Evolutionary conservation across 1,140 invertebrate genomes (phyloP).

Genomic region (Harlomillsia oculata): DNA sequence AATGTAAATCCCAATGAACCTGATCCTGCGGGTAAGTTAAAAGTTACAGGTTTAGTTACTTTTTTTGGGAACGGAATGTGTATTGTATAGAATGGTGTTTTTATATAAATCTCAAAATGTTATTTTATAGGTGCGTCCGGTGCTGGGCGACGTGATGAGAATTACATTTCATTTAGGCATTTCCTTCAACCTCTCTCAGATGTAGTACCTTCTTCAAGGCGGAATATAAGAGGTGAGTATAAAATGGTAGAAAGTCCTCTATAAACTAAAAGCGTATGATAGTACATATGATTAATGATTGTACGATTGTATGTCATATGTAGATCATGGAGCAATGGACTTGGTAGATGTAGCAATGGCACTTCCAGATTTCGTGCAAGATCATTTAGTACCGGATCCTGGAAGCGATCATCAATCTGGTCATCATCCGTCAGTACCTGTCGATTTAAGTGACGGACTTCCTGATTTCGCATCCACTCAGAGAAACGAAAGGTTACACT

Average conservation of each 20-base stretch:
- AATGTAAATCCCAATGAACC: no score
- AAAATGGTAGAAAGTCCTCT: background rate
- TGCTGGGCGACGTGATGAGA: constrained; percentile 26
- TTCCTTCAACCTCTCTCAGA: constrained; percentile 32
- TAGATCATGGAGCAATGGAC: constrained; percentile 18
- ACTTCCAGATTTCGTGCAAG: constrained; percentile 52
- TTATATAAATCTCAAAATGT: background rate
- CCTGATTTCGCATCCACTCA: constrained; percentile 50
- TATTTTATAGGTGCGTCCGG: background rate
- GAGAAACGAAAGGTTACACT: constrained; percentile 2
- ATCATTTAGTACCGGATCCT: constrained; percentile 49
- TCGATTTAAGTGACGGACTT: constrained; percentile 43
- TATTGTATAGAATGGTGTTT: background rate
- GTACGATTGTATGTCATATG: constrained; percentile 5
- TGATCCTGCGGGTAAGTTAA: no score
- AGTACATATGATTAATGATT: background rate
- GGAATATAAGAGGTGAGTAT: constrained; percentile 18
- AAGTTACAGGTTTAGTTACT: no score
- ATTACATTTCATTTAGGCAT: constrained; percentile 31
- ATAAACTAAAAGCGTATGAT: background rate
- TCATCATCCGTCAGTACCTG: constrained; percentile 40
- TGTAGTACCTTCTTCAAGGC: constrained; percentile 24
- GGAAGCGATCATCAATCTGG: background rate
- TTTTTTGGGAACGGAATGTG: no score
- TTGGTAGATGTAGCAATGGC: constrained; percentile 31